Evolutionary conservation across 1,140 invertebrate genomes (phyloP).

Genomic region (Eriosoma lanigerum): DNA sequence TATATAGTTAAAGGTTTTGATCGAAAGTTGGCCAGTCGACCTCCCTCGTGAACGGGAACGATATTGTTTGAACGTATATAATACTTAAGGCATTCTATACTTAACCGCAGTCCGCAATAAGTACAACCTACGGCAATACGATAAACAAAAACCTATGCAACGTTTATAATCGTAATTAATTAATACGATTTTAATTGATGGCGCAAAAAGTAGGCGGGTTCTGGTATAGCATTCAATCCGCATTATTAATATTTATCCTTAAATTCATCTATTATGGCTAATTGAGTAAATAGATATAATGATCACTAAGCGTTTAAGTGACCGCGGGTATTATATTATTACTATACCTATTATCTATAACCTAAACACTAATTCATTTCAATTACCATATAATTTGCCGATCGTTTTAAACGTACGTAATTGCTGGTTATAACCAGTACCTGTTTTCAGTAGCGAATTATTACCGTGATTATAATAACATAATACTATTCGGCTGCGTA

Average conservation of each 20-base stretch:
- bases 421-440: constrained; percentile 2
- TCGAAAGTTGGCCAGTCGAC: not conserved
- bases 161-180: too few species aligned
- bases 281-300: too few species aligned
- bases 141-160: too few species aligned
- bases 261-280: too few species aligned
- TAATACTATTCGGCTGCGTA: too few species aligned
- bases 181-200: not conserved
- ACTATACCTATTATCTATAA: not conserved
- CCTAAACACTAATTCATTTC: constrained; percentile 13
- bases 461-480: not conserved
- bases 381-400: constrained; percentile 4
- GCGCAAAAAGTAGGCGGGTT: not conserved
- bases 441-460: constrained; percentile 18
- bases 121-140: too few species aligned
- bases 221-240: not conserved
- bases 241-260: too few species aligned
- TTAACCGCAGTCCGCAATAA: too few species aligned
- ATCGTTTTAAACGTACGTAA: not conserved
- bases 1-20: not conserved
- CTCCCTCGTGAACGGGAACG: not conserved
- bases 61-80: too few species aligned
- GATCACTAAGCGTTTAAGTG: too few species aligned
- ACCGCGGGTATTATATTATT: not conserved
- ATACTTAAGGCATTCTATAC: too few species aligned